Evolutionary conservation across 1,140 invertebrate genomes (phyloP).

Genomic region (Macrocentrus cingulum): DNA sequence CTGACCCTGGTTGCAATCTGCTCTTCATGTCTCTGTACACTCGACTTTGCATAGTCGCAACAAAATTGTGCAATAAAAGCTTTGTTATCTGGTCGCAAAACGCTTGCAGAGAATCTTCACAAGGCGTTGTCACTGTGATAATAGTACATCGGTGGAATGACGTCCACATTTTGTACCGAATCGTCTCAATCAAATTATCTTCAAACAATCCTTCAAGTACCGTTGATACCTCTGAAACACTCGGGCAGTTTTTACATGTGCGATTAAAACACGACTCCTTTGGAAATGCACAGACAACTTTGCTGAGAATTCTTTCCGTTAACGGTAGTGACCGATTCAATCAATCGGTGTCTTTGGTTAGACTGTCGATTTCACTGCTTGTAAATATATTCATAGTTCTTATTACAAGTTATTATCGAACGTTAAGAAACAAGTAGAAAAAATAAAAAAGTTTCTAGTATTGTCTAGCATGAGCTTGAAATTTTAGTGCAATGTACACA

Average conservation of each 20-base stretch:
- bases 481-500: constrained; percentile 11
- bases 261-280: not conserved
- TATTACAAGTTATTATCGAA: too few species aligned
- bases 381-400: too few species aligned
- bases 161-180: constrained; percentile 21
- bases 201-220: constrained; percentile 18
- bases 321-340: not conserved
- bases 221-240: not conserved
- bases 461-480: constrained; percentile 18
- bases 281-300: not conserved
- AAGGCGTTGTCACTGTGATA: too few species aligned
- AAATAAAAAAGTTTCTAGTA: not conserved
- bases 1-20: too few species aligned
- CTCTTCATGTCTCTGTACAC: too few species aligned
- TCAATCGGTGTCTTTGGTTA: not conserved
- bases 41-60: too few species aligned
- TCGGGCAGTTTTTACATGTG: constrained; percentile 15
- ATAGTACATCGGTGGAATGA: constrained; percentile 18
- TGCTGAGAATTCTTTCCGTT: not conserved
- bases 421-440: not conserved
- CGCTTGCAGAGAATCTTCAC: too few species aligned
- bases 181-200: constrained; percentile 12
- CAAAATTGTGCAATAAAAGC: too few species aligned
- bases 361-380: not conserved
- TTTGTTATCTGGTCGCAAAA: too few species aligned